Conservation (phyloP, 1,140 invertebrate species). For the Gonioctena quinquepunctata region DNA sequence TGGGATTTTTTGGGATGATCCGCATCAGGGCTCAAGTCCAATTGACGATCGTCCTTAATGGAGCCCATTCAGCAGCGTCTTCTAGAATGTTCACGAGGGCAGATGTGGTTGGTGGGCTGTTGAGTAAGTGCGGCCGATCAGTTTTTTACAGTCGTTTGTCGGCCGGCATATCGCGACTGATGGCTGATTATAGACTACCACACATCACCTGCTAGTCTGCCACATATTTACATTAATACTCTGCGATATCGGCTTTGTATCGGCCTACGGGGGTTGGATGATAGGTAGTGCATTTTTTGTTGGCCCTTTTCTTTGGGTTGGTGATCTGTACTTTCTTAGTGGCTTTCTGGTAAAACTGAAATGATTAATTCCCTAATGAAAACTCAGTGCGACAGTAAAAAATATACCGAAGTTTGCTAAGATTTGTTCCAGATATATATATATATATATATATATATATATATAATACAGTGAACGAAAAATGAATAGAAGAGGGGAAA, state of each 20-base stretch:
- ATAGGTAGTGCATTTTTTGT: not conserved
- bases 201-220: slow-evolving; percentile 42
- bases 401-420: no score
- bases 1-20: no score
- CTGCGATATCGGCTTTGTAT: slow-evolving; percentile 1
- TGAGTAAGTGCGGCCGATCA: slow-evolving; percentile 37
- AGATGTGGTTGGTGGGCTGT: slow-evolving; percentile 34
- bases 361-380: no score
- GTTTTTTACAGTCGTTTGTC: slow-evolving; percentile 41
- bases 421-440: no score
- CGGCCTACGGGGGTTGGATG: not conserved
- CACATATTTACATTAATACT: slow-evolving; percentile 48
- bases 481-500: no score
- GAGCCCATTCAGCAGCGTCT: not conserved
- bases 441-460: no score
- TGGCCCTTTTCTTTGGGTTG: no score
- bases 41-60: not conserved
- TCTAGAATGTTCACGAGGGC: slow-evolving; percentile 17
- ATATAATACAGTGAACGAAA: no score
- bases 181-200: slow-evolving; percentile 45
- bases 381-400: no score
- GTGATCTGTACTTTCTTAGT: no score
- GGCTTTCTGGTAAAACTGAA: no score
- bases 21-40: not conserved
- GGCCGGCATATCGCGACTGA: slow-evolving; percentile 43